Evolutionary conservation across 2,113 vertebrate species (phyloP).

Genomic region (Gambusia affinis): DNA sequence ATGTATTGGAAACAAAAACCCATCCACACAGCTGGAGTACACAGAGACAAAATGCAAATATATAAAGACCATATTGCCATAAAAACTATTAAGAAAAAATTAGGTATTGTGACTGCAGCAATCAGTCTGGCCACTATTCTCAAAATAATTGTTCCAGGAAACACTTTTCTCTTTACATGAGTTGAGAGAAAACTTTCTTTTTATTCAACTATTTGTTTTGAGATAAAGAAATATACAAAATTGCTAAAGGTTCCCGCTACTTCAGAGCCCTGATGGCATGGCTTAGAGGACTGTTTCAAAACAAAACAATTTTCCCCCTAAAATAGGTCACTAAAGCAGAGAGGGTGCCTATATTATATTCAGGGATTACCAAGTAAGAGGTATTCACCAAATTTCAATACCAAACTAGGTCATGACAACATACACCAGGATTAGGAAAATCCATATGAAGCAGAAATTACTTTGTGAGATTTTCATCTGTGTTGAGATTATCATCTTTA

Average conservation of each 20-base stretch:
- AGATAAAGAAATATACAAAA: conserved; percentile 19
- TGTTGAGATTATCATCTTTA: conserved; percentile 52
- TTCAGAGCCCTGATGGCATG: conserved; percentile 27
- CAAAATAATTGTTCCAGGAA: conserved; percentile 24
- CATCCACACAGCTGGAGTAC: conserved; percentile 54
- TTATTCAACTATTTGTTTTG: conserved; percentile 12
- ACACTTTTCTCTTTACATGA: conserved; percentile 12
- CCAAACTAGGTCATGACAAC: conserved; percentile 67
- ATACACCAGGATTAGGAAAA: conserved; percentile 66
- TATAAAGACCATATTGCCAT: conserved; percentile 65
- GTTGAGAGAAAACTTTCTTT: conserved; percentile 1
- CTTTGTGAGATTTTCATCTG: conserved; percentile 52
- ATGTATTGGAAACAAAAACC: conserved; percentile 77
- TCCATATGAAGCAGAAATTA: conserved; percentile 62
- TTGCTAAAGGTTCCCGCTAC: conserved; percentile 10
- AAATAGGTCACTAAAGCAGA: conserved; percentile 60
- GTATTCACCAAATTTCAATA: conserved; percentile 62
- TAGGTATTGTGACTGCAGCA: conserved; percentile 34
- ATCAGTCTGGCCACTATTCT: conserved; percentile 16
- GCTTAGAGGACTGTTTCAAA: conserved; percentile 46
- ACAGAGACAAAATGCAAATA: conserved; percentile 63
- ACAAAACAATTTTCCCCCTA: conserved; percentile 49
- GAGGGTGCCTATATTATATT: conserved; percentile 49
- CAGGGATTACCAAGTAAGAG: conserved; percentile 65
- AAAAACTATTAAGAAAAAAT: conserved; percentile 65